These are phyloP conservation scores for Neuroscelio doddi DNA, from an alignment of 2,888 invertebrate genomes.

Conservation along the genomic window DNA sequence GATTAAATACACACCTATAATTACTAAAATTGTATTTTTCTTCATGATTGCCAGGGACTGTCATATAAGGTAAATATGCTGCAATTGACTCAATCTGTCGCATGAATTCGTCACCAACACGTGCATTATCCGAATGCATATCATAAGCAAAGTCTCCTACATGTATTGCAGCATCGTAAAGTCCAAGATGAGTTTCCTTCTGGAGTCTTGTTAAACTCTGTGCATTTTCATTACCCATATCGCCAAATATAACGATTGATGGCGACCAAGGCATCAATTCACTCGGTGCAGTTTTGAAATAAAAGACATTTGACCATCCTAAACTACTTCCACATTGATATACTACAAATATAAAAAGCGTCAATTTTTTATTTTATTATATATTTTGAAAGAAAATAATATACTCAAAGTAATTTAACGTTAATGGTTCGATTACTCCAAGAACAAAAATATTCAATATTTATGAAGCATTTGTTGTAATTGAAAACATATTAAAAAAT, in stretches of 20 bases:
- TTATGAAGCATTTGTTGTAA: too few species aligned
- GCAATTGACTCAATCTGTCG: slow-evolving; percentile 91
- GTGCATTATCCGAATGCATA: slow-evolving; percentile 86
- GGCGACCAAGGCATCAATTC: slow-evolving; percentile 83
- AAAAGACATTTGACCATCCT: slow-evolving; percentile 89
- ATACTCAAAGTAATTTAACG: too few species aligned
- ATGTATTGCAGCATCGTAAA: slow-evolving; percentile 91
- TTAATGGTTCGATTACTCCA: too few species aligned
- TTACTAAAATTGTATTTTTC: slow-evolving; percentile 94
- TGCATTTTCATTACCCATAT: slow-evolving; percentile 95
- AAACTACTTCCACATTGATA: slow-evolving; percentile 86
- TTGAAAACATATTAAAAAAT: too few species aligned
- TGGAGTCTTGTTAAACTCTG: slow-evolving; percentile 89
- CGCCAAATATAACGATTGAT: slow-evolving; percentile 90
- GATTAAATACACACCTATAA: slow-evolving; percentile 75
- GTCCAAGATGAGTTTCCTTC: slow-evolving; percentile 84
- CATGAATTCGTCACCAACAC: slow-evolving; percentile 94
- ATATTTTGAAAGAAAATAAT: background rate
- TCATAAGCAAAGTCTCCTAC: slow-evolving; percentile 97
- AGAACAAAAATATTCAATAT: too few species aligned
- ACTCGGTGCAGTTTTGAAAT: slow-evolving; percentile 82
- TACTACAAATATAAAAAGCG: slow-evolving; percentile 70
- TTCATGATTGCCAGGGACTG: slow-evolving; percentile 94
- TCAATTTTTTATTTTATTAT: background rate
- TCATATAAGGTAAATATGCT: slow-evolving; percentile 93